phyloP scores from a whole-genome alignment of 1,140 invertebrate genomes.

The Drosophila carrolli region DNA sequence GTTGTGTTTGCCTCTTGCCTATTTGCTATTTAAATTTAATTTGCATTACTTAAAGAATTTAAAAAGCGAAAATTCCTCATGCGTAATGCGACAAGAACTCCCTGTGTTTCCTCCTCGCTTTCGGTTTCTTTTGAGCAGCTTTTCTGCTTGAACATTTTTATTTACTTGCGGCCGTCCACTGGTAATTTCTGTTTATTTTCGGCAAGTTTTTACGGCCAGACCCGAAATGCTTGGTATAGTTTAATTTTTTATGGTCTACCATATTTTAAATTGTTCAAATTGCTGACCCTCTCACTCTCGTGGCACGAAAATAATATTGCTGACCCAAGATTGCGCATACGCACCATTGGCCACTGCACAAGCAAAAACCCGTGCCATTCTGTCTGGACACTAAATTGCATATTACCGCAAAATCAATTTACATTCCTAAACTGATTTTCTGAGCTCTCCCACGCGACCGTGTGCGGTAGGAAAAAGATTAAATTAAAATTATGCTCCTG shows the following conservation, averaged over 20 bases:
- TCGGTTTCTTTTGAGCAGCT: conserved; percentile 69
- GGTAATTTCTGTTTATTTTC: conserved; percentile 79
- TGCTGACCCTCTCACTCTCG: conserved; percentile 8
- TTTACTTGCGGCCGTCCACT: conserved; percentile 68
- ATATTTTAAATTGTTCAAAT: conserved; percentile 61
- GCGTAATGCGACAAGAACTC: conserved; percentile 60
- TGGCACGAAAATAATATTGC: conserved; percentile 27
- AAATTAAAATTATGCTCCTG: conserved; percentile 78
- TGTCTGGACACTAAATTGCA: conserved; percentile 64
- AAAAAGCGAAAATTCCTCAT: conserved; percentile 79
- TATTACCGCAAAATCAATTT: conserved; percentile 82
- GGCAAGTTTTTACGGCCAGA: conserved; percentile 65
- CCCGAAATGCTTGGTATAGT: conserved; percentile 57
- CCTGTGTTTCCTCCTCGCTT: conserved; percentile 16
- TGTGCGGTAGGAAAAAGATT: conserved; percentile 72
- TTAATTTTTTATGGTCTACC: conserved; percentile 43
- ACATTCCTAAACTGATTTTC: conserved; percentile 81
- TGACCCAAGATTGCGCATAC: conserved; percentile 73
- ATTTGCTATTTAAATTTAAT: conserved; percentile 84
- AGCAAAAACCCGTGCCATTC: background rate
- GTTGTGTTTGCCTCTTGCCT: conserved; percentile 67
- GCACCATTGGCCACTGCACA: conserved; percentile 67
- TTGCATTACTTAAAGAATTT: conserved; percentile 83
- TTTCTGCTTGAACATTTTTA: conserved; percentile 81
- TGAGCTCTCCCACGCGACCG: conserved; percentile 22